These are phyloP conservation scores for Oligia strigilis DNA, from an alignment of 2,888 invertebrate genomes.

Conservation along the genomic window DNA sequence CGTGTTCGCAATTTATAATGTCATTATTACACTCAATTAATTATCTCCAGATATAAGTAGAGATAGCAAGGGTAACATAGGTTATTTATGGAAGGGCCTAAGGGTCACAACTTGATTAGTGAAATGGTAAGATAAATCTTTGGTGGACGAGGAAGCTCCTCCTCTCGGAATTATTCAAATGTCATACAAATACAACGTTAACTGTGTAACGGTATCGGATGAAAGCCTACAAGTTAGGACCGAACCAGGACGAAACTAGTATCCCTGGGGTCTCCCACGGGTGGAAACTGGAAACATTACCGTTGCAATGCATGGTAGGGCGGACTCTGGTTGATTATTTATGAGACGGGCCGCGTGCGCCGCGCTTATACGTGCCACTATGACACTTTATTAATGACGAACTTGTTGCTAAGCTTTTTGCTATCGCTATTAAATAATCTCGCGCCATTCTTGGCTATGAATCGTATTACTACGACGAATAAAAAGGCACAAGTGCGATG, in stretches of 20 bases:
- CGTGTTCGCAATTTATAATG: conserved; percentile 12
- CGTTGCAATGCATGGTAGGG: conserved; percentile 76
- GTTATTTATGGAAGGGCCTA: conserved; percentile 9
- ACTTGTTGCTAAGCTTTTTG: conserved; percentile 78
- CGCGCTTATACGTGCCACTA: conserved; percentile 82
- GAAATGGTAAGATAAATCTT: conserved; percentile 58
- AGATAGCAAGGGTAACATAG: not conserved
- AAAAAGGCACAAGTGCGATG: conserved; percentile 68
- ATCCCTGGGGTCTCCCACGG: conserved; percentile 74
- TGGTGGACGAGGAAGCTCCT: conserved; percentile 62
- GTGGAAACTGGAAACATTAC: conserved; percentile 75
- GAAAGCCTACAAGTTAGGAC: conserved; percentile 68
- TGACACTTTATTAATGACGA: conserved; percentile 85
- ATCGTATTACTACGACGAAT: conserved; percentile 68
- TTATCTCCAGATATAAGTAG: not conserved
- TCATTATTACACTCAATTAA: conserved; percentile 16
- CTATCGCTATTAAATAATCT: conserved; percentile 76
- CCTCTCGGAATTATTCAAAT: conserved; percentile 74
- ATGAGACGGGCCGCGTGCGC: conserved; percentile 80
- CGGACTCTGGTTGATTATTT: conserved; percentile 82
- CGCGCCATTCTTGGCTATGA: conserved; percentile 68
- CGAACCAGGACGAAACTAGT: conserved; percentile 64
- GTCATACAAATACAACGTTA: conserved; percentile 69
- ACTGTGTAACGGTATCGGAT: conserved; percentile 71
- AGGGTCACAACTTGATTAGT: conserved; percentile 26